Percentiles rank a stretch among this genome's conserved stretches.
Conservation (phyloP, 1,140 invertebrate genomes). For the Cataglyphis hispanica region DNA sequence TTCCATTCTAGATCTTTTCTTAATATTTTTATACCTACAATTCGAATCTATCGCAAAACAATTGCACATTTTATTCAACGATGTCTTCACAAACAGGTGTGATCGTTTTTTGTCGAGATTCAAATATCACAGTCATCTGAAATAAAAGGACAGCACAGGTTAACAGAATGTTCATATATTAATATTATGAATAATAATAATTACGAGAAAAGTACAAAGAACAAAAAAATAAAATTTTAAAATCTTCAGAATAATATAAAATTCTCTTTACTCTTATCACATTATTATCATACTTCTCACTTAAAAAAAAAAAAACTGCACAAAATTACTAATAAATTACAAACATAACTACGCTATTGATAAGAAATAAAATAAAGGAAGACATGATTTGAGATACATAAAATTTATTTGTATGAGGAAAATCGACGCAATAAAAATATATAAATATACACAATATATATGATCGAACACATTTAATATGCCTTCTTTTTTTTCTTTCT, state of each 20-base stretch:
- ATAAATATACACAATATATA: conserved; percentile 25
- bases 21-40: background rate
- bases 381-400: background rate
- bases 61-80: background rate
- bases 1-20: background rate
- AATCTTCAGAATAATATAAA: background rate
- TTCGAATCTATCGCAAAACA: background rate
- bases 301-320: background rate
- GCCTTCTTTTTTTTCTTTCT: background rate
- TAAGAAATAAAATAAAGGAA: background rate
- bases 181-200: background rate
- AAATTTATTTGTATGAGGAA: conserved; percentile 36
- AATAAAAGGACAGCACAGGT: conserved; percentile 2
- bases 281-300: background rate
- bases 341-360: background rate
- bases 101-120: background rate
- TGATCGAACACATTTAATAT: background rate
- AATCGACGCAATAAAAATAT: conserved; percentile 28
- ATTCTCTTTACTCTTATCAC: background rate
- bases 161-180: background rate
- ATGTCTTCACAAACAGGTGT: background rate
- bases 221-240: background rate
- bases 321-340: background rate
- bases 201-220: background rate
- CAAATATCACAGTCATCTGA: conserved; percentile 33